Base-by-base conservation (phyloP, 1,140 invertebrate species). In the Drosophila carrolli region DNA sequence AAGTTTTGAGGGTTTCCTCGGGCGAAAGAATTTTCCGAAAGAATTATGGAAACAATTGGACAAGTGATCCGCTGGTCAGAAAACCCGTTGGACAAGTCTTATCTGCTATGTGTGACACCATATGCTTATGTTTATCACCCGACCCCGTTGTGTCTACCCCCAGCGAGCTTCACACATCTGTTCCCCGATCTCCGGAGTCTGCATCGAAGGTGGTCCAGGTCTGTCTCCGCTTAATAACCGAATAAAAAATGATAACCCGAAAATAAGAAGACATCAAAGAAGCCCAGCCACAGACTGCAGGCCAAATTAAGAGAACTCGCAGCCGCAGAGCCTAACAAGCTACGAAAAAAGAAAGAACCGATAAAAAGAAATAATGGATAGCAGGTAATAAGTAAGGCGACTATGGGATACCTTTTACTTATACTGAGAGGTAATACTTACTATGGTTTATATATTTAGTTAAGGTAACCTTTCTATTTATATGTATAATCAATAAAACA, bases 201-300 rank as follows among this genome's bases (percentile, higher is more conserved):
- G 67, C 65, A 2, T 70, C 67, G 38, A 71, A 71, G 82, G 82
- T 85, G 82, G 82, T 86, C 82, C 75, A 79, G 65, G 67, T 57
- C 68, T 71, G 73, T 75, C 73, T 75, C 62, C 81, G 81, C 84
- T 89, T 88, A 88, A 84, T 90, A 89, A 90, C 85, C 81, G 85
- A 89, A 90, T 89, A 89, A 89, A 89, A 89, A 89, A 89, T 89
- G 84, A 89, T 89, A 89, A 90, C 84, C 85, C 85, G 70, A 89
- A 88, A 90, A 89, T 89, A 89, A 89, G 80, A 89, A 89, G 84
- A 89, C 84, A 89, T 89, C 84, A 89, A 89, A 90, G 84, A 72
- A 78, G 75, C 75, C 75, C 78, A 86, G 60, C 62, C 60, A 65
- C 58, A 81, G 70, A 70, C 59, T 81, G 60, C 59, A 81, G 58